Conservation (phyloP, 1,140 invertebrate genomes). For the Pseudachorutes palmiensis region DNA sequence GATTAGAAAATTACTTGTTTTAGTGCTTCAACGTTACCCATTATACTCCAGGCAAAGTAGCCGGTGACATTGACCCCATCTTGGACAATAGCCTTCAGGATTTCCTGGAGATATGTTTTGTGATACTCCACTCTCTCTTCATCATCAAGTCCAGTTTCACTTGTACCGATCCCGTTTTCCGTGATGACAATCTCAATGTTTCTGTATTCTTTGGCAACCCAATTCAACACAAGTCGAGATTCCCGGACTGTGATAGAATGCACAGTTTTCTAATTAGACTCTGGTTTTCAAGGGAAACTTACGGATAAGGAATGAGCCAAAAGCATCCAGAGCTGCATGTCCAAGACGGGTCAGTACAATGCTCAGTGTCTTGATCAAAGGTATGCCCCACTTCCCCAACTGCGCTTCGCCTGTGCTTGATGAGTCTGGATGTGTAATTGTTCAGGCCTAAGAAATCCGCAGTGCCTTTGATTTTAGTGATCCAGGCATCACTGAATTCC, state of each 20-base stretch:
- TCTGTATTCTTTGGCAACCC: neutral
- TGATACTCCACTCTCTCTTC: slow-evolving; percentile 48
- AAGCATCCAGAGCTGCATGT: neutral
- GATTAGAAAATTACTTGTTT: neutral
- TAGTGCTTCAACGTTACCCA: slow-evolving; percentile 57
- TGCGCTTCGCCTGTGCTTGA: neutral
- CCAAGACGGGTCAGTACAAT: neutral
- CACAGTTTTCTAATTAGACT: too few species aligned
- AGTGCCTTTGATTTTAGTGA: slow-evolving; percentile 21
- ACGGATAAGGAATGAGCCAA: neutral
- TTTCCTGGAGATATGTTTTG: slow-evolving; percentile 53
- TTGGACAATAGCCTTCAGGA: slow-evolving; percentile 56
- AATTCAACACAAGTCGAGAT: neutral
- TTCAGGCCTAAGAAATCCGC: slow-evolving; percentile 21
- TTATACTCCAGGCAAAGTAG: slow-evolving; percentile 63
- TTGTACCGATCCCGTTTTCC: neutral
- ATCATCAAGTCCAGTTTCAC: slow-evolving; percentile 41
- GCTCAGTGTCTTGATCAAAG: neutral
- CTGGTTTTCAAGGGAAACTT: neutral
- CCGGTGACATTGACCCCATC: slow-evolving; percentile 56
- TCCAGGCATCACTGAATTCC: slow-evolving; percentile 12
- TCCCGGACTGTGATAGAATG: too few species aligned
- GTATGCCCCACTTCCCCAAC: neutral
- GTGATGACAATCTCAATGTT: neutral
- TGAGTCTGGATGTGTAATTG: neutral